phyloP scores from a whole-genome alignment of 1,140 invertebrate species.

The Argopecten irradians region DNA sequence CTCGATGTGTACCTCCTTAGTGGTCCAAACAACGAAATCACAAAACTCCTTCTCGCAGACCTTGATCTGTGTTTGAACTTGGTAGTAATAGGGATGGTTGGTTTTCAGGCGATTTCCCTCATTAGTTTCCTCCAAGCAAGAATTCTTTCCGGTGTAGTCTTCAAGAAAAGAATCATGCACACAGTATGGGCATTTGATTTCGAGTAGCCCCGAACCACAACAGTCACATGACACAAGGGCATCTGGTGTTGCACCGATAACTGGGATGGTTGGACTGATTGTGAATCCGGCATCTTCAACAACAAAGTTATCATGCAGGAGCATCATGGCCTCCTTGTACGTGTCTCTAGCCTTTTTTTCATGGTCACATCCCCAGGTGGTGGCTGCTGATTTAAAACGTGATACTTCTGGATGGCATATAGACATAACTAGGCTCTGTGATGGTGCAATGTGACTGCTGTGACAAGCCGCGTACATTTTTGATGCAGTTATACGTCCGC shows the following conservation, averaged over 20 bases:
- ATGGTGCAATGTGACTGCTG: conserved; percentile 25
- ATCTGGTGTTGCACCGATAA: no score
- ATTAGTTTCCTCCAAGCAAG: conserved; percentile 10
- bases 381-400: not conserved
- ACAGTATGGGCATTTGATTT: conserved; percentile 54
- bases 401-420: conserved; percentile 34
- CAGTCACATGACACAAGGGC: no score
- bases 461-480: conserved; percentile 18
- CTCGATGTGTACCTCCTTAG: not conserved
- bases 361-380: conserved; percentile 42
- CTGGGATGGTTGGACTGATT: conserved; percentile 45
- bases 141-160: not conserved
- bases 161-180: not conserved
- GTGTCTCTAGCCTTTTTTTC: conserved; percentile 12
- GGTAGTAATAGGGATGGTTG: conserved; percentile 37
- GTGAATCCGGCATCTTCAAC: conserved; percentile 41
- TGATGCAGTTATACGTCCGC: conserved; percentile 43
- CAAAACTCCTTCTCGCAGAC: conserved; percentile 2
- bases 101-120: not conserved
- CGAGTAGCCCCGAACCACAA: conserved; percentile 48
- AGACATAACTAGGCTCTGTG: not conserved
- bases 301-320: conserved; percentile 30
- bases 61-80: conserved; percentile 39
- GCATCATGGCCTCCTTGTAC: not conserved
- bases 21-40: conserved; percentile 49